A percentile compares a stretch with the other conserved stretches of the same genome.
Evolutionary conservation across 2,888 invertebrate genomes (phyloP).

Genomic region (Baronia brevicornis): DNA sequence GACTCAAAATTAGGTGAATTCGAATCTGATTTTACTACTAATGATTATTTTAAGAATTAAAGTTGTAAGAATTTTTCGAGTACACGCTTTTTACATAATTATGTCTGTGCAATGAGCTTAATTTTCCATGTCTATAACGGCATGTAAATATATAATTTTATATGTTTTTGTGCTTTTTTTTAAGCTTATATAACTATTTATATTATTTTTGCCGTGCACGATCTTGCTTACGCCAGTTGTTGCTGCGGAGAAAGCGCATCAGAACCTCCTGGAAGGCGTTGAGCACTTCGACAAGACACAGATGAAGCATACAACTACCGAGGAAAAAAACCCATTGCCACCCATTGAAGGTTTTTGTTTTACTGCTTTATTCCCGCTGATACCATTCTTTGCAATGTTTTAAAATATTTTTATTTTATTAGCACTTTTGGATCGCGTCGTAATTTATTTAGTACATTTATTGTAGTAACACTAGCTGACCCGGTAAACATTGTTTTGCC

Average conservation of each 20-base stretch:
- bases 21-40: too few relatives aligned
- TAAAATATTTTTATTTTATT: slow-evolving; percentile 1
- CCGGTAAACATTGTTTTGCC: too few relatives aligned
- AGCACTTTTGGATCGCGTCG: slow-evolving; percentile 2
- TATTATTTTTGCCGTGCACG: slow-evolving; percentile 50
- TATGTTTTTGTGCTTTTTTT: slow-evolving; percentile 12
- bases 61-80: too few relatives aligned
- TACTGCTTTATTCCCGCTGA: too few relatives aligned
- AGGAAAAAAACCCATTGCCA: slow-evolving; percentile 85
- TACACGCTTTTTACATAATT: too few relatives aligned
- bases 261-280: slow-evolving; percentile 81
- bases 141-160: too few relatives aligned
- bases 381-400: slow-evolving; percentile 18
- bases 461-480: too few relatives aligned
- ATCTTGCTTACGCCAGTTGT: slow-evolving; percentile 77
- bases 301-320: slow-evolving; percentile 83
- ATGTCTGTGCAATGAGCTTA: too few relatives aligned
- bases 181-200: slow-evolving; percentile 27
- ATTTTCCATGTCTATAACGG: too few relatives aligned
- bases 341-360: slow-evolving; percentile 79
- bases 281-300: slow-evolving; percentile 83
- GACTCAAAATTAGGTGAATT: too few relatives aligned
- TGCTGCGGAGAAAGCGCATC: slow-evolving; percentile 82
- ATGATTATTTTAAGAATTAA: too few relatives aligned
- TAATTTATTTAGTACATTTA: too few relatives aligned